These are phyloP conservation scores for Ecdyonurus torrentis DNA, from an alignment of 2,888 invertebrate genomes.

Conservation along the genomic window DNA sequence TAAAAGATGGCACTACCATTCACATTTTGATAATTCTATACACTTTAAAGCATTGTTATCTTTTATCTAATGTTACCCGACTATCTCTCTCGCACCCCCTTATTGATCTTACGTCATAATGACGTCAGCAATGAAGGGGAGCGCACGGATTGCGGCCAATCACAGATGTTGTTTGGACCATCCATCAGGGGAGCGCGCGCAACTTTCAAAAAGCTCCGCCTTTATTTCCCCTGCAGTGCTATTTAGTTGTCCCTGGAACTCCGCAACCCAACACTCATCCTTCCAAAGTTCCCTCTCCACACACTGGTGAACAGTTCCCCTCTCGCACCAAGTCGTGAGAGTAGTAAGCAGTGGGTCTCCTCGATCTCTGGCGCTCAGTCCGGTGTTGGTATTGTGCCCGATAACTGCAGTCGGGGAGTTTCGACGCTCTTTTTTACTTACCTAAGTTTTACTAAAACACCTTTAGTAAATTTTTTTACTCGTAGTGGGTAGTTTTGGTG, in stretches of 20 bases:
- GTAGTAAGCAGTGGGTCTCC: neutral
- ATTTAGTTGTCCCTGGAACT: neutral
- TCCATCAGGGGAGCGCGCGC: conserved; percentile 3
- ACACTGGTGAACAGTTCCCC: neutral
- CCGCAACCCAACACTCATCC: neutral
- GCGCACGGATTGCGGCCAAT: conserved; percentile 31
- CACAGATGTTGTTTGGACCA: conserved; percentile 22
- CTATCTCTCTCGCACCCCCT: neutral
- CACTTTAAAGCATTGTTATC: neutral
- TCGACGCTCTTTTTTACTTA: neutral
- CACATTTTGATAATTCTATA: neutral
- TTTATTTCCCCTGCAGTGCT: neutral
- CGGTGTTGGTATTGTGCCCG: conserved; percentile 1
- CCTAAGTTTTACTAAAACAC: neutral
- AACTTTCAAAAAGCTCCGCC: conserved; percentile 1
- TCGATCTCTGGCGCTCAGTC: neutral
- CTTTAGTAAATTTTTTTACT: neutral
- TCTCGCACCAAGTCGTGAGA: neutral
- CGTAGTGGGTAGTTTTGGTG: conserved; percentile 1
- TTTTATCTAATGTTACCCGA: neutral
- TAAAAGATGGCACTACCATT: neutral
- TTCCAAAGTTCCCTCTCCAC: neutral
- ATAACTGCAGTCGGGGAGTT: neutral
- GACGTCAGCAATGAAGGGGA: conserved; percentile 21
- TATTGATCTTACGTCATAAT: conserved; percentile 7